Percentiles rank a stretch among this genome's conserved stretches.
Conservation (phyloP, 2,888 invertebrate species). For the Bellardia bayeri region DNA sequence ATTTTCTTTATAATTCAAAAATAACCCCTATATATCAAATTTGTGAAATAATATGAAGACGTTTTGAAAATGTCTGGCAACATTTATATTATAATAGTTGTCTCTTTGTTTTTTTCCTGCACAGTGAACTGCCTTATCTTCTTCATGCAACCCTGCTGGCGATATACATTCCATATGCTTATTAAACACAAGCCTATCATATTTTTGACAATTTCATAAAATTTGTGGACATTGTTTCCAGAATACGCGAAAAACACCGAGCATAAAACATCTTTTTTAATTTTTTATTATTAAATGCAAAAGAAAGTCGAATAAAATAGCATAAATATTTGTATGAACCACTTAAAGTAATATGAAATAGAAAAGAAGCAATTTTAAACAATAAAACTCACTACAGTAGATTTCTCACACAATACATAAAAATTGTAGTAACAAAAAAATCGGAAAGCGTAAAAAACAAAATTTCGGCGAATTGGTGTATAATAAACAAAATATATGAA, state of each 20-base stretch:
- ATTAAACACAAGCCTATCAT: conserved; percentile 9
- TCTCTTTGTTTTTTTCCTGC: neutral
- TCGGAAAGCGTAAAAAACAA: neutral
- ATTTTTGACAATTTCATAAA: conserved; percentile 18
- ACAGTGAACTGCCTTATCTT: neutral
- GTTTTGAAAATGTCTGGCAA: too few species aligned
- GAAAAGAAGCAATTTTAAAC: neutral
- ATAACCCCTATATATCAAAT: too few species aligned
- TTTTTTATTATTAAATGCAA: conserved; percentile 41
- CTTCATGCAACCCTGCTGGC: neutral
- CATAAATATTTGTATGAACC: conserved; percentile 1
- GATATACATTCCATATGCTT: neutral
- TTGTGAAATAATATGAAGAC: too few species aligned
- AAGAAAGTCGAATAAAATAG: conserved; percentile 19
- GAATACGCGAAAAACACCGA: conserved; percentile 60
- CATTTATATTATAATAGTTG: neutral
- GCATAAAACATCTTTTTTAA: conserved; percentile 34
- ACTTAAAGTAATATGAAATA: neutral
- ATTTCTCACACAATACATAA: neutral
- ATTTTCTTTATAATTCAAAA: too few species aligned
- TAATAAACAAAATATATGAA: neutral
- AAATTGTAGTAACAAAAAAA: neutral
- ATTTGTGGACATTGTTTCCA: conserved; percentile 44
- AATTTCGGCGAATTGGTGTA: conserved; percentile 1
- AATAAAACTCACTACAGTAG: neutral